phyloP scores from a whole-genome alignment of 53 echinoderm and acorn worm species.

The Echinometra lucunter region DNA sequence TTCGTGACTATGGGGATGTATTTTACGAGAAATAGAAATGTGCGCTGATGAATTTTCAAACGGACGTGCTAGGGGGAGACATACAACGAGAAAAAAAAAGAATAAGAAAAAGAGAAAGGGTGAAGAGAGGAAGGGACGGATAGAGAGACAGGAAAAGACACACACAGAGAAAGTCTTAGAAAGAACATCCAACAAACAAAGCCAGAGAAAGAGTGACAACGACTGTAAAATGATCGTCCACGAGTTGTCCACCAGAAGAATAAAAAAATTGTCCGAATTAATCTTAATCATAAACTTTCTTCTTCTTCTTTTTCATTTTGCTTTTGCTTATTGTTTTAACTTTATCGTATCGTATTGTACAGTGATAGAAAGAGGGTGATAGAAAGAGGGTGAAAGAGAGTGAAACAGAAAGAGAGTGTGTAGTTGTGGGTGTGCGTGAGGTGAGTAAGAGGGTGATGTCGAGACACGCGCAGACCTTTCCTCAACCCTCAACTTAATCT shows the following conservation, averaged over 20 bases:
- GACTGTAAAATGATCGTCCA: too few relatives aligned
- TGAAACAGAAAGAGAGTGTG: not conserved
- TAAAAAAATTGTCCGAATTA: too few relatives aligned
- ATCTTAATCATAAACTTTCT: too few relatives aligned
- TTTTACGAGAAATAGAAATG: not conserved
- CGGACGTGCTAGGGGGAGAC: not conserved
- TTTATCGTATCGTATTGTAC: too few relatives aligned
- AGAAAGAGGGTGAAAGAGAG: not conserved
- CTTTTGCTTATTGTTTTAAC: too few relatives aligned
- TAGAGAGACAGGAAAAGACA: not conserved
- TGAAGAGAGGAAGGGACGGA: not conserved
- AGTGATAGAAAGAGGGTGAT: not conserved
- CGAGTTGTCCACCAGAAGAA: too few relatives aligned
- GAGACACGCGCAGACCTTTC: not conserved
- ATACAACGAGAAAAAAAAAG: not conserved
- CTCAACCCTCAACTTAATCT: not conserved
- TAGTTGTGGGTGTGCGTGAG: not conserved
- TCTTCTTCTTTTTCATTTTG: too few relatives aligned
- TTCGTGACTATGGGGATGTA: not conserved
- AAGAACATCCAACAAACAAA: too few relatives aligned
- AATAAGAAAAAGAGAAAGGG: too few relatives aligned
- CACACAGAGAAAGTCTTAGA: not conserved
- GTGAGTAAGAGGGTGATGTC: not conserved
- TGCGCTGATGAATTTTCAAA: not conserved
- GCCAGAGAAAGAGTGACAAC: too few relatives aligned